Percentiles rank a stretch among this genome's conserved stretches.
These are phyloP conservation scores for Rhynchopsitta pachyrhyncha DNA, from an alignment of 2,113 vertebrate species.

Conservation along the genomic window DNA sequence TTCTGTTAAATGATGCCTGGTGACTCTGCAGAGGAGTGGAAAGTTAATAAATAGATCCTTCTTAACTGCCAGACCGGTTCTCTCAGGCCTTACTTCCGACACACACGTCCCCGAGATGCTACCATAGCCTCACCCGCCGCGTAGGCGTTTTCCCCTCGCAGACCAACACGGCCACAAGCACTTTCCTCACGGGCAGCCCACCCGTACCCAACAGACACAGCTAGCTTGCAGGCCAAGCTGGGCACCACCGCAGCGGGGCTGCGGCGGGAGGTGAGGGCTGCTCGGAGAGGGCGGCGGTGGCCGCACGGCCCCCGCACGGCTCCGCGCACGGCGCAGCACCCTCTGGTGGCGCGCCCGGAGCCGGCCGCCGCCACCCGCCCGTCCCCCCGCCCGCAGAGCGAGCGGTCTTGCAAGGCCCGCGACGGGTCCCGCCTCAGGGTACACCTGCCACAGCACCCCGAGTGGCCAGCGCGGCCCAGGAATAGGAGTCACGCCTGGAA, in stretches of 20 bases:
- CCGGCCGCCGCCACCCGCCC: background rate
- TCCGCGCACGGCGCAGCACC: background rate
- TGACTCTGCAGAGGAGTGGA: background rate
- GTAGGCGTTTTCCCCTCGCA: too few species aligned
- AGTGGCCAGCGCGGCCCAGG: background rate
- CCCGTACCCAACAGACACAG: background rate
- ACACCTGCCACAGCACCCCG: background rate
- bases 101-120: background rate
- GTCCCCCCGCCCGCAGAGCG: too few species aligned
- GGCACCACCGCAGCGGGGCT: too few species aligned
- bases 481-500: background rate
- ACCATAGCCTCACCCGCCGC: background rate
- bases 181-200: background rate
- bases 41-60: too few species aligned
- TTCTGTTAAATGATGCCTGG: rapidly evolving
- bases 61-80: background rate
- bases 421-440: too few species aligned
- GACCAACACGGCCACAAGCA: background rate
- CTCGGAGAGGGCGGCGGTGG: background rate
- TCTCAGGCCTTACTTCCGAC: background rate
- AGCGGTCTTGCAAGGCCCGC: background rate
- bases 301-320: background rate
- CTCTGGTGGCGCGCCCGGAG: background rate
- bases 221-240: background rate
- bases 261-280: background rate